phyloP scores from a whole-genome alignment of 2,113 vertebrate genomes.

The Tragulus kanchil region DNA sequence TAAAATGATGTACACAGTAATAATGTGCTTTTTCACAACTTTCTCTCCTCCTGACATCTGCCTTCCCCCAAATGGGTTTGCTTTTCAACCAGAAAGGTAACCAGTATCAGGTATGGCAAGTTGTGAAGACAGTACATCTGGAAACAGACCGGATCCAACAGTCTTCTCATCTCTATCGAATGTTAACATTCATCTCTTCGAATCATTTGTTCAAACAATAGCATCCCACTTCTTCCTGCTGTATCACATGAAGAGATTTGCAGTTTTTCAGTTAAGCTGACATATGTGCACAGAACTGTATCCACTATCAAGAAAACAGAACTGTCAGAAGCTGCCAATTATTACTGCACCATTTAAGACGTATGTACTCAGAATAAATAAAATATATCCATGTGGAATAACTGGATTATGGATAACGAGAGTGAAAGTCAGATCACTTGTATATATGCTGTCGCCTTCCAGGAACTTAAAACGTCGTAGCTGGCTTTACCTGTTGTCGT shows the following conservation, averaged over 20 bases:
- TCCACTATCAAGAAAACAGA: conserved; percentile 51
- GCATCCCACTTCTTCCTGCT: background rate
- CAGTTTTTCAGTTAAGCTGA: conserved; percentile 48
- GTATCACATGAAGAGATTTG: conserved; percentile 35
- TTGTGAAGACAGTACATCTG: conserved; percentile 47
- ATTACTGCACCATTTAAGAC: conserved; percentile 43
- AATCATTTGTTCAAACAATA: conserved; percentile 55
- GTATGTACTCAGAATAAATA: conserved; percentile 53
- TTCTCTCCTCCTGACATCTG: background rate
- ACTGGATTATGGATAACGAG: conserved; percentile 63
- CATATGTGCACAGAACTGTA: conserved; percentile 44
- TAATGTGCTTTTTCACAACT: background rate
- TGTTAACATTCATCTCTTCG: conserved; percentile 44
- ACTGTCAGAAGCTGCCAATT: conserved; percentile 81
- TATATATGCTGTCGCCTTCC: background rate
- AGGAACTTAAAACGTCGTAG: conserved; percentile 5
- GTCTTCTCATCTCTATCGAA: background rate
- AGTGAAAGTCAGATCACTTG: conserved; percentile 57
- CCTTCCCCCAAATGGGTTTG: background rate
- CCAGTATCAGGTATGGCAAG: background rate
- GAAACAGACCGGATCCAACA: conserved; percentile 41
- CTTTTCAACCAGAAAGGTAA: background rate
- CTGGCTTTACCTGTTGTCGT: background rate
- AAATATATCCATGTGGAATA: conserved; percentile 64
- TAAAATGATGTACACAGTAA: background rate